phyloP scores from a whole-genome alignment of 2,113 vertebrate genomes.

The Ceyx melanurus region DNA sequence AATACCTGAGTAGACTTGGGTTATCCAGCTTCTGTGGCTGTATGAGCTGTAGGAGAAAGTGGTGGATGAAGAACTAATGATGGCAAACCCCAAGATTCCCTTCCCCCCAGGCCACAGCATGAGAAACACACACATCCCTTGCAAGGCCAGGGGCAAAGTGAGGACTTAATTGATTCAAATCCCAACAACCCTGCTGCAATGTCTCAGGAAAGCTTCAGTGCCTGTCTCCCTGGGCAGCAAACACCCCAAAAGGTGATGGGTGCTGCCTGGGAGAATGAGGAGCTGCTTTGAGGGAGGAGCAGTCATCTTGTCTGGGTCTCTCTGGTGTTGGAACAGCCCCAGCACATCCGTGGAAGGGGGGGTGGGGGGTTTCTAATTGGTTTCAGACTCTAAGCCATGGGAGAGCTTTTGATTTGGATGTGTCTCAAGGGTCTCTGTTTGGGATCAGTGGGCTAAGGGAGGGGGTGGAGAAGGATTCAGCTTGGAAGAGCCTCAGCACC shows the following conservation, averaged over 20 bases:
- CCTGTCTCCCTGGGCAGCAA: neutral
- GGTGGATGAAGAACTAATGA: neutral
- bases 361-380: neutral
- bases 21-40: neutral
- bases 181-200: neutral
- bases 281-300: neutral
- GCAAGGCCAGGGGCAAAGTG: neutral
- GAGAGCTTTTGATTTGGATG: slow-evolving; percentile 35
- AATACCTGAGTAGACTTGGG: neutral
- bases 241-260: fast-evolving
- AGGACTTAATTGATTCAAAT: neutral
- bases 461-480: slow-evolving; percentile 3
- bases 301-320: neutral
- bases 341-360: neutral
- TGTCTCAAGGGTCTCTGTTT: neutral
- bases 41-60: neutral
- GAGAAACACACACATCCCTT: neutral
- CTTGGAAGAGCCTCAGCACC: slow-evolving; percentile 5
- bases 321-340: neutral
- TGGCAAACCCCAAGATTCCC: neutral
- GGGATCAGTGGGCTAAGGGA: neutral
- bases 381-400: neutral
- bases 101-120: neutral
- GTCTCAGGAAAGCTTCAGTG: neutral
- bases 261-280: neutral